Evolutionary conservation across 2,888 invertebrate species (phyloP).

Genomic region (Laothoe populi): DNA sequence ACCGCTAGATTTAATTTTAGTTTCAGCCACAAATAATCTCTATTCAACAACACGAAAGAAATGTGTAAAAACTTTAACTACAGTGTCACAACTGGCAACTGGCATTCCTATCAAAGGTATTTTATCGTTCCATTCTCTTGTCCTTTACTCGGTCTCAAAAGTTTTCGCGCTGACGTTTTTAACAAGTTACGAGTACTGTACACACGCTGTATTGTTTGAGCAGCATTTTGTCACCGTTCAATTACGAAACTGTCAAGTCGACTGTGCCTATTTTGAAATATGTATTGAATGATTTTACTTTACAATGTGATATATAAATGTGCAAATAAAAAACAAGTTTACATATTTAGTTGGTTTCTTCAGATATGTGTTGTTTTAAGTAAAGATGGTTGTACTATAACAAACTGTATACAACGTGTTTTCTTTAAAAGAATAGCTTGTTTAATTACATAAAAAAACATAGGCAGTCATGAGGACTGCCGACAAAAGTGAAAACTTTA

Average conservation of each 20-base stretch:
- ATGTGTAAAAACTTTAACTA: constrained; percentile 21
- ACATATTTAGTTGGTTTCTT: no score
- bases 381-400: no score
- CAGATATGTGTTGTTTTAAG: no score
- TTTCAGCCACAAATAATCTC: not conserved
- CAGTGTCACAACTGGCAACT: constrained; percentile 34
- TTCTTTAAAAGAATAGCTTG: no score
- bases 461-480: no score
- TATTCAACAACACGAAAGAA: constrained; percentile 19
- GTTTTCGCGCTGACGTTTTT: constrained; percentile 26
- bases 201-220: not conserved
- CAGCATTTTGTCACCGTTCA: constrained; percentile 40
- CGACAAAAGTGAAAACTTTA: no score
- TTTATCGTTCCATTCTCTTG: constrained; percentile 59
- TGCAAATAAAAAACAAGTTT: no score
- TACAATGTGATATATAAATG: not conserved
- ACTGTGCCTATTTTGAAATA: constrained; percentile 31
- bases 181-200: constrained; percentile 14
- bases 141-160: constrained; percentile 44
- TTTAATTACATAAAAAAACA: no score
- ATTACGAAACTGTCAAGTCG: constrained; percentile 49
- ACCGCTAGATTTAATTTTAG: not conserved
- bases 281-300: not conserved
- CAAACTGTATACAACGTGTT: no score
- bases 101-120: constrained; percentile 57